These are phyloP conservation scores for Lasioglossum morio DNA, from an alignment of 2,888 invertebrate species.

Conservation along the genomic window DNA sequence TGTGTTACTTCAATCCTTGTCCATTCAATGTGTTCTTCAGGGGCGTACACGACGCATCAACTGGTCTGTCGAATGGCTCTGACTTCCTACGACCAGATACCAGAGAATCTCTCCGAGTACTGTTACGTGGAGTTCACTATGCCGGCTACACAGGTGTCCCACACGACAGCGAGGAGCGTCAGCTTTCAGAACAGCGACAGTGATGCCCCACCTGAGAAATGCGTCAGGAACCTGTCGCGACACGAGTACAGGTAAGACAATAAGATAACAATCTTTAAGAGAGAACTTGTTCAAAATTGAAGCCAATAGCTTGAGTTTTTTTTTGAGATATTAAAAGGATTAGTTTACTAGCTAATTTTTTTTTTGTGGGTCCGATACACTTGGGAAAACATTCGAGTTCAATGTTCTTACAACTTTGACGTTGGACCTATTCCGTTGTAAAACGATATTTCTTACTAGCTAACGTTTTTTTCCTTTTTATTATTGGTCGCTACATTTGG, in stretches of 20 bases:
- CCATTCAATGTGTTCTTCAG: slow-evolving; percentile 85
- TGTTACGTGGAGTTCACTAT: slow-evolving; percentile 98
- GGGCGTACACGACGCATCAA: slow-evolving; percentile 99
- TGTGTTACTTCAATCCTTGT: background rate
- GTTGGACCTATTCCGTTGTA: too few relatives aligned
- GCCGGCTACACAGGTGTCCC: slow-evolving; percentile 98
- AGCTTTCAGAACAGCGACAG: slow-evolving; percentile 94
- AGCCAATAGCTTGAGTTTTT: too few relatives aligned
- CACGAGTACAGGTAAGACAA: slow-evolving; percentile 93
- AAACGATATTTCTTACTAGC: too few relatives aligned
- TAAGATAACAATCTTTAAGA: too few relatives aligned
- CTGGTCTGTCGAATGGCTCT: slow-evolving; percentile 97
- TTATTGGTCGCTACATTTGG: too few relatives aligned
- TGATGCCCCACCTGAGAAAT: slow-evolving; percentile 98
- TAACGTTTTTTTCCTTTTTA: too few relatives aligned
- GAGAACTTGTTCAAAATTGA: too few relatives aligned
- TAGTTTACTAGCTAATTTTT: too few relatives aligned
- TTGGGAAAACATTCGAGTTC: too few relatives aligned
- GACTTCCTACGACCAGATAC: slow-evolving; percentile 98
- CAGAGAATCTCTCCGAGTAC: slow-evolving; percentile 94
- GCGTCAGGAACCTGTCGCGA: slow-evolving; percentile 97
- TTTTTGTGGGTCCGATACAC: too few relatives aligned
- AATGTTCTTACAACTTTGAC: too few relatives aligned
- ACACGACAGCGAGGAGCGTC: slow-evolving; percentile 97
- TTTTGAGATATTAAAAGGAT: too few relatives aligned